phyloP scores from a whole-genome alignment of 1,140 invertebrate genomes.

The Druon quercuslanigerum region DNA sequence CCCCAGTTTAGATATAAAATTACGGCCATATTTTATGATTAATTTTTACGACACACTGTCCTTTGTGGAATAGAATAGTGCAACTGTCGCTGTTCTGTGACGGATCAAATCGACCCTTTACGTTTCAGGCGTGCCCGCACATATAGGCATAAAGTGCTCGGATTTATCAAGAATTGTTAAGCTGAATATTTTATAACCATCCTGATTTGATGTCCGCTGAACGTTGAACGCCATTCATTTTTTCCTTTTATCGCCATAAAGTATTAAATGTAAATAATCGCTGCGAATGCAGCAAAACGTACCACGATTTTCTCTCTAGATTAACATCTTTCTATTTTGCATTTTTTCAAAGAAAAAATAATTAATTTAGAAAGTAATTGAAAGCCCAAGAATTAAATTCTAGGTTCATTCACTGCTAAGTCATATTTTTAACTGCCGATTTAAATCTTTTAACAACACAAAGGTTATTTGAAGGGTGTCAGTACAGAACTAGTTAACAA shows the following conservation, averaged over 20 bases:
- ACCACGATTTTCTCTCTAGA: background rate
- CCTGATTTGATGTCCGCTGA: background rate
- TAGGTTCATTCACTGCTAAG: too few species aligned
- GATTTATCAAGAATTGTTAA: conserved; percentile 15
- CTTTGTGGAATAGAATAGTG: conserved; percentile 18
- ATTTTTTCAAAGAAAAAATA: background rate
- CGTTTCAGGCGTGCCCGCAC: conserved; percentile 10
- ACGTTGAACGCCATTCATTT: background rate
- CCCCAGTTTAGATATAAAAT: conserved; percentile 5
- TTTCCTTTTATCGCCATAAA: background rate
- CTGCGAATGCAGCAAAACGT: background rate
- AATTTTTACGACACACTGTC: conserved; percentile 25
- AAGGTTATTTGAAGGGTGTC: too few species aligned
- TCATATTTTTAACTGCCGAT: too few species aligned
- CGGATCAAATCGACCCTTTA: conserved; percentile 12
- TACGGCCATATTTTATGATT: conserved; percentile 3
- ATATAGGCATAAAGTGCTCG: conserved; percentile 26
- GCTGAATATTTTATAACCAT: conserved; percentile 17
- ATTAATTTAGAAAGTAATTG: background rate
- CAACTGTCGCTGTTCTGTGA: background rate
- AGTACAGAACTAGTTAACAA: too few species aligned
- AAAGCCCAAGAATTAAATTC: too few species aligned
- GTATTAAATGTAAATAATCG: background rate
- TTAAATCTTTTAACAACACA: too few species aligned
- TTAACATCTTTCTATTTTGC: background rate